Conservation (phyloP, 2,888 invertebrate genomes). For the Drosophila paramelanica region DNA sequence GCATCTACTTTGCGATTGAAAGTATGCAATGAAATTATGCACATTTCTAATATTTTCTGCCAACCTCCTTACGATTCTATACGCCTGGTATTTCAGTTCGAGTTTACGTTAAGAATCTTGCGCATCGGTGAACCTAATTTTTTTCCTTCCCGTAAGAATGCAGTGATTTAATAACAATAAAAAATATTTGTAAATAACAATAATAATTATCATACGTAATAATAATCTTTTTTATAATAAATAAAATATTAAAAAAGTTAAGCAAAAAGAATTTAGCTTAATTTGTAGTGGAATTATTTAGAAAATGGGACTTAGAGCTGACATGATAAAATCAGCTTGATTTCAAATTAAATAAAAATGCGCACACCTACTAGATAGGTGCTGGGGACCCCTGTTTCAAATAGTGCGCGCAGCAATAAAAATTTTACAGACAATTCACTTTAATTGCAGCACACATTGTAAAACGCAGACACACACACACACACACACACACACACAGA, state of each 20-base stretch:
- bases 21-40: too few relatives aligned
- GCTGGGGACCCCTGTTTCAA: not conserved
- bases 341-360: constrained; percentile 39
- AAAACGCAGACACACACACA: constrained; percentile 5
- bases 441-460: constrained; percentile 49
- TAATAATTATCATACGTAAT: too few relatives aligned
- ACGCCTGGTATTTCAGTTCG: too few relatives aligned
- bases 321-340: constrained; percentile 24
- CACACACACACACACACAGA: not conserved
- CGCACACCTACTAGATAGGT: constrained; percentile 5
- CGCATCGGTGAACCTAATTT: too few relatives aligned
- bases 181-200: too few relatives aligned
- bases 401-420: constrained; percentile 24
- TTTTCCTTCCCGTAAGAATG: too few relatives aligned
- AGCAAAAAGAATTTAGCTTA: not conserved
- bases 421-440: constrained; percentile 69
- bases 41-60: too few relatives aligned
- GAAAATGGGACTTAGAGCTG: constrained; percentile 3
- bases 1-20: too few relatives aligned
- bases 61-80: too few relatives aligned
- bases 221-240: not conserved
- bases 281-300: too few relatives aligned
- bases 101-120: too few relatives aligned
- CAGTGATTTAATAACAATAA: too few relatives aligned
- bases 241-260: not conserved